Base-by-base conservation (phyloP, 2,113 vertebrate genomes). In the Bufo bufo region DNA sequence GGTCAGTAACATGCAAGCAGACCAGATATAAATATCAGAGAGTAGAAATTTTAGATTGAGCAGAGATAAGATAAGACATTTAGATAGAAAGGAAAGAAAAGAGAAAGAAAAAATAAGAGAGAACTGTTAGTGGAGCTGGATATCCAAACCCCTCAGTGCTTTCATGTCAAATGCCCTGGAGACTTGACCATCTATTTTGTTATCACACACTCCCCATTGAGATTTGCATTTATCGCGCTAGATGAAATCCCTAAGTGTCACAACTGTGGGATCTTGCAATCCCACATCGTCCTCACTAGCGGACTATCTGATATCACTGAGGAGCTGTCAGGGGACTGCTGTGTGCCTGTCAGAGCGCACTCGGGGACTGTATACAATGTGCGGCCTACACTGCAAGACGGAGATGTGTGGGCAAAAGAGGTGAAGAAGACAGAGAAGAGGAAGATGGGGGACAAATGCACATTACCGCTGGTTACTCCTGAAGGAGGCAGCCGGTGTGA, bases 401-500 rank as follows among this genome's bases (percentile, higher is more conserved):
- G 4, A 59, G 52, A 80, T 11, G n/a, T 80, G n/a, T 2, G 33
- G n/a, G 52, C 50, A 49, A 86, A 78, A 87, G 85, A 43, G 84
- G 59, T 87, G 77, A 80, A 80, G 50, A 80, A 87, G 59, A 74
- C 52, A 72, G 33, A 86, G 7, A 80, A 58, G 65, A 88, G n/a
- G 71, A 61, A 89, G 74, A 84, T 14, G 71, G 87, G 78, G 82
- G 61, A 84, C 78, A 87, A 61, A 65, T 63, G 80, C 58, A 84
- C 87, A 89, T 89, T 89, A 89, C 87, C 87, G 87, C 87, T 89
- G 87, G 75, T 89, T 89, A 75, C 87, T 89, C 87, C 87, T 89
- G 59, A 59, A 77, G 81, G 87, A 89, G 72, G 81, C 87, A 77
- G 87, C 82, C 81, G 66, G 75, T 78, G 74, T 58, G 11, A 56